Base-by-base conservation (phyloP, 2,888 invertebrate species). In the Drosophila histrio region DNA sequence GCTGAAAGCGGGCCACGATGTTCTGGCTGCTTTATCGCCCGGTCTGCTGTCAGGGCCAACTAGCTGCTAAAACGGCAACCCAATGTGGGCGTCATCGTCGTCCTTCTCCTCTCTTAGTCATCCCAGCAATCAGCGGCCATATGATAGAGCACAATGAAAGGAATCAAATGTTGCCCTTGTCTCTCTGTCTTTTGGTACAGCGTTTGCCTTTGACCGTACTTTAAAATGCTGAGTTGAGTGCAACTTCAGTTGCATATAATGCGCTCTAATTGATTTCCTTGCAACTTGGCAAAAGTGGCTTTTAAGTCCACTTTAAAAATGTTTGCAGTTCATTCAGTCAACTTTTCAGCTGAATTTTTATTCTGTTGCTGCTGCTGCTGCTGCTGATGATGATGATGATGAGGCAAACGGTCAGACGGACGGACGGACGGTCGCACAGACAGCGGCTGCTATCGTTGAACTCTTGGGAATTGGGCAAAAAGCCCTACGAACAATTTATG, bases 261-360 rank as follows among this genome's bases (percentile, higher is more conserved):
- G 74, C 66, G 57, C 69, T 63, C 82, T 74, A 81, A 85, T 81
- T 81, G 85, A 81, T 81, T 81, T 74, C 63, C 59, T 34, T 57
- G 74, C 39, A 70, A 50, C 70, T 50, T 30, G 34, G 36, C 44
- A 19, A 62, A 59, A 63, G 58, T 76, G 62, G 64, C 66, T 69
- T 49, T 65, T 36, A 24, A 34, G 39, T 17, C 38, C 36, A 44
- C 63, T 50, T 41, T 7, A 41, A 34, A 44, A 32, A 22, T 34
- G 19, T n/a, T n/a, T n/a, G n/a, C n/a, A n/a, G n/a, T n/a, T n/a
- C 2, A 28, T 28, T 28, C 8, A 28, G 5, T 28, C 6, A 13
- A 22, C 52, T 64, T 62, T 49, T 63, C 7, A 34, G 64, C 57
- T 65, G 70, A 30, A 57, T 65, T 57, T 41, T 32, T 46, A 57